Evolutionary conservation across 2,113 vertebrate genomes (phyloP), one percentile per base, ranked within the genome.

Genomic region (Hyla sarda): DNA sequence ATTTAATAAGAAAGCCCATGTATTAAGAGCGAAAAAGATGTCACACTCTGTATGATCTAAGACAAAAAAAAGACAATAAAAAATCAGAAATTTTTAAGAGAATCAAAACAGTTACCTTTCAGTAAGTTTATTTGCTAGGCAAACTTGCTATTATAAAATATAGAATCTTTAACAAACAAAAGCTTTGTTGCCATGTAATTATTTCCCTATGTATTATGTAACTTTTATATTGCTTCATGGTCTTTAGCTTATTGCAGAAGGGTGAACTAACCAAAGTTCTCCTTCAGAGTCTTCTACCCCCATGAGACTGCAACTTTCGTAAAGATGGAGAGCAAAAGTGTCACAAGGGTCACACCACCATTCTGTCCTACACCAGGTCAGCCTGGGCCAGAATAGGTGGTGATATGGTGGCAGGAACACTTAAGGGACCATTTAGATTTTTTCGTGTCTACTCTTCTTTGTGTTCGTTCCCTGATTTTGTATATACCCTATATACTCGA

Each of bases 131-230:
- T 80, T 60, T 80, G 3, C 54, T 62, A 17, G 34, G 56, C 34
- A 80, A 79, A 79, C 76, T 34, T 37, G 28, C 7, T 32, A 23
- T 56, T 79, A 30, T 79, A 79, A 32, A 23, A 34, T 5, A 71
- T 41, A 19, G 65, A 34, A 0, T 71, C 67, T 41, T 71, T 12
- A 14, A 10, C 5, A 10, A 25, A 11, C 16, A 41, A 17, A 23
- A 11, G 67, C 17, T 41, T 37, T 71, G 67, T 41, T 71, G 41
- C 19, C 37, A 41, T 71, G 67, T 71, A 10, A 71, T 23, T 23
- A 41, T 71, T 41, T 71, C 32, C 11, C 32, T 71, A 9, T 34
- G 32, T 41, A 41, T 41, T 71, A 41, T 23, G 28, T 23, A 21
- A 71, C 34, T 30, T 71, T 71, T 71, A 41, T 37, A 41, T 41